Conservation (phyloP, 2,888 invertebrate species). For the Enchytraeus crypticus region DNA sequence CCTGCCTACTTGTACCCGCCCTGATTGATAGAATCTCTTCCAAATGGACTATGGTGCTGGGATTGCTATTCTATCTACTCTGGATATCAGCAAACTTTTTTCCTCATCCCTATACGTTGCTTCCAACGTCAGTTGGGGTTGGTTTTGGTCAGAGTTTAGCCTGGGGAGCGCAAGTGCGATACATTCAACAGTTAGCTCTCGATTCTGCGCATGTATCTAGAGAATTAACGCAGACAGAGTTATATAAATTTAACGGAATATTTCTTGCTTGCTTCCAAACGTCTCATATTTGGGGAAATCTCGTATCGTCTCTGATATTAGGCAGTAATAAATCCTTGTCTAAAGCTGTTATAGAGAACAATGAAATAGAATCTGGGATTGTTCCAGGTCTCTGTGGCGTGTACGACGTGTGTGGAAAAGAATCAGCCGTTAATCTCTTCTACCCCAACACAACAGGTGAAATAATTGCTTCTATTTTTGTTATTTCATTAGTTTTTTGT, state of each 20-base stretch:
- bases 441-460: constrained; percentile 1
- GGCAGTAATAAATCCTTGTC: background rate
- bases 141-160: constrained; percentile 47
- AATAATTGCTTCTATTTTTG: background rate
- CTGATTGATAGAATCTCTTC: constrained; percentile 43
- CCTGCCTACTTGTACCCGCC: constrained; percentile 42
- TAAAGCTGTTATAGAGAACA: background rate
- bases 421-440: background rate
- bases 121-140: constrained; percentile 43
- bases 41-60: constrained; percentile 44
- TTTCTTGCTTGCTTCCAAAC: constrained; percentile 48
- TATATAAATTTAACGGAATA: constrained; percentile 45
- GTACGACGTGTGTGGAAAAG: constrained; percentile 8
- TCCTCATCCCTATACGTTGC: constrained; percentile 43
- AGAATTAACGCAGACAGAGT: constrained; percentile 40
- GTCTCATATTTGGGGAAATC: constrained; percentile 47
- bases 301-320: constrained; percentile 43
- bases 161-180: constrained; percentile 41
- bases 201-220: constrained; percentile 39
- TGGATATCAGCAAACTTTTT: constrained; percentile 48
- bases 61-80: constrained; percentile 42
- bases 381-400: constrained; percentile 6
- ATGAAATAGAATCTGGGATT: background rate
- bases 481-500: background rate
- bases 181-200: constrained; percentile 43